These are phyloP conservation scores for Dusona sp. DNA, from an alignment of 2,888 invertebrate species.

Conservation along the genomic window DNA sequence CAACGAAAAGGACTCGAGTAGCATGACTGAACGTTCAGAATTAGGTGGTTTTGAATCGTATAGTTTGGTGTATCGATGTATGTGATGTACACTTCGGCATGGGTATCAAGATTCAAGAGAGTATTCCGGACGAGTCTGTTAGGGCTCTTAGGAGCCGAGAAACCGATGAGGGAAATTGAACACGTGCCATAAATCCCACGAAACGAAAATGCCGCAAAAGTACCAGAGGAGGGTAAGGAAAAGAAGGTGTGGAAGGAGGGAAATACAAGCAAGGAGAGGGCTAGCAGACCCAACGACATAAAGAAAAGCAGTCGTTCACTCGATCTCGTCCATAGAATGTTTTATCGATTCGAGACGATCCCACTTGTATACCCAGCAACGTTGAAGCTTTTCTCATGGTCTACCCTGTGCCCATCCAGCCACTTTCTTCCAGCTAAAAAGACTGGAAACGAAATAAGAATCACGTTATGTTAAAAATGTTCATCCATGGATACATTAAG, in stretches of 20 bases:
- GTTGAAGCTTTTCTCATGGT: constrained; percentile 24
- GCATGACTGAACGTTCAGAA: neutral
- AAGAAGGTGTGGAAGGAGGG: neutral
- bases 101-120: constrained; percentile 50
- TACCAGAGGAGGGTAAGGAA: neutral
- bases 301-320: constrained; percentile 54
- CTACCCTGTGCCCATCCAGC: neutral
- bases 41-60: constrained; percentile 1
- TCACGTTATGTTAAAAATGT: neutral
- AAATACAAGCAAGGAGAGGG: neutral
- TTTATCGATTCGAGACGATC: constrained; percentile 58
- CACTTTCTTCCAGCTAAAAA: neutral
- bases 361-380: constrained; percentile 6
- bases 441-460: constrained; percentile 23
- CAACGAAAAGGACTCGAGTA: constrained; percentile 7
- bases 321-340: constrained; percentile 43
- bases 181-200: constrained; percentile 69
- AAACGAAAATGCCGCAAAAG: constrained; percentile 51
- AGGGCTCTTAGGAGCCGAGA: constrained; percentile 60
- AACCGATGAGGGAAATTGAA: constrained; percentile 63
- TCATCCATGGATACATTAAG: neutral
- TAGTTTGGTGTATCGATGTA: constrained; percentile 8
- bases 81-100: neutral
- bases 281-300: constrained; percentile 47
- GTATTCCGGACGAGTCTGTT: constrained; percentile 45